Conservation (phyloP, 2,797 vertebrate species). For the Heterohyrax brucei region DNA sequence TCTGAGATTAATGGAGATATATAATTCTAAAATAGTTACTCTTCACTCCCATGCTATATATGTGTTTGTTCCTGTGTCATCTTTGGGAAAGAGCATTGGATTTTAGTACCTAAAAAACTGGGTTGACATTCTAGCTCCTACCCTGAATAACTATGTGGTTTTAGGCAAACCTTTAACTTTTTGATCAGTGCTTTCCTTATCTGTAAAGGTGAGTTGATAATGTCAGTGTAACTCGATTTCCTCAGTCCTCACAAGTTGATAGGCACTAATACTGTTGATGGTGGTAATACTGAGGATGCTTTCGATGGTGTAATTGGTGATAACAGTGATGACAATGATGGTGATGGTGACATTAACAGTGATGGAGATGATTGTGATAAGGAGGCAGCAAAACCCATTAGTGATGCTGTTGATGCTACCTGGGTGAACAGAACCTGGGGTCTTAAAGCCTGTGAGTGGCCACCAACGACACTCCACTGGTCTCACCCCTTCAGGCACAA, state of each 20-base stretch:
- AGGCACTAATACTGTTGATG: neutral
- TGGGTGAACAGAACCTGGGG: no score
- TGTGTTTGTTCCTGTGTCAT: neutral
- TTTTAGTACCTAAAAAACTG: neutral
- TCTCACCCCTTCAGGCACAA: no score
- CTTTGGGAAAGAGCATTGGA: neutral
- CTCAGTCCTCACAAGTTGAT: neutral
- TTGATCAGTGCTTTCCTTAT: neutral
- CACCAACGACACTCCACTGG: no score
- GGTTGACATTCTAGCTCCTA: neutral
- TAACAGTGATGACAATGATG: neutral
- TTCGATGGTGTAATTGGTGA: neutral
- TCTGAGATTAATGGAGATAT: slow-evolving; percentile 12
- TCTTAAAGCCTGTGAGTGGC: no score
- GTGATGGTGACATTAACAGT: neutral
- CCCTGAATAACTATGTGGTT: neutral
- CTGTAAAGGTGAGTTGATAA: neutral
- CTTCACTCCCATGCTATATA: neutral
- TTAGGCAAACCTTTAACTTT: neutral
- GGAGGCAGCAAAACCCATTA: no score
- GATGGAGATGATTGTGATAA: neutral
- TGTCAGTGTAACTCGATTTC: neutral
- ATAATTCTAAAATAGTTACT: neutral
- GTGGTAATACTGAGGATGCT: no score
- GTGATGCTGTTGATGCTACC: no score